Evolutionary conservation across 2,888 invertebrate genomes (phyloP).

Genomic region (Sericinus montela): DNA sequence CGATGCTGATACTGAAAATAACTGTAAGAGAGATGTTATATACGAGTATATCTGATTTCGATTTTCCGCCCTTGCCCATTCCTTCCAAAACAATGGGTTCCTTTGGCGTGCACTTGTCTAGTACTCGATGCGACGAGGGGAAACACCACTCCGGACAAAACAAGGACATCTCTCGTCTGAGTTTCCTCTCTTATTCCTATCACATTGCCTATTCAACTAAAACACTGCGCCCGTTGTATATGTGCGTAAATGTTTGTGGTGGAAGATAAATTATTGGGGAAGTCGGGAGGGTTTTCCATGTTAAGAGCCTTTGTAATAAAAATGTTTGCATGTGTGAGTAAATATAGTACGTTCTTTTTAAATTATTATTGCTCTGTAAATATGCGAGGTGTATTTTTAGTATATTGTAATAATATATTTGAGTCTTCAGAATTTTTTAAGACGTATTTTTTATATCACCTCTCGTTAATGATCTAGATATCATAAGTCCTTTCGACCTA

Average conservation of each 20-base stretch:
- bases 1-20: too few species aligned
- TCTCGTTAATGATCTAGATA: too few species aligned
- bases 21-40: too few species aligned
- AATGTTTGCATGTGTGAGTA: neutral
- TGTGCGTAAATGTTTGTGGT: slow-evolving; percentile 17
- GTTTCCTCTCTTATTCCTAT: slow-evolving; percentile 40
- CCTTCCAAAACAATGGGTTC: slow-evolving; percentile 48
- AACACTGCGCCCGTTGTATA: slow-evolving; percentile 9
- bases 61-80: slow-evolving; percentile 57
- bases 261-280: slow-evolving; percentile 10
- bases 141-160: slow-evolving; percentile 59
- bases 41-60: slow-evolving; percentile 56
- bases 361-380: too few species aligned
- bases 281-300: slow-evolving; percentile 2
- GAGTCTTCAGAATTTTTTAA: too few species aligned
- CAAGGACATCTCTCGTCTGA: slow-evolving; percentile 59
- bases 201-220: slow-evolving; percentile 19
- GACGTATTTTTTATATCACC: too few species aligned
- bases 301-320: neutral
- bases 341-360: neutral
- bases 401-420: too few species aligned
- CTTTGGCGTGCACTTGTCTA: slow-evolving; percentile 45
- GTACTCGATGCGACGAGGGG: slow-evolving; percentile 55
- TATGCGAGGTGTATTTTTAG: too few species aligned
- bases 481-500: too few species aligned